A percentile compares a stretch with the other conserved stretches of the same genome.
These are phyloP conservation scores for Oryctolagus cuniculus DNA, from an alignment of 2,113 vertebrate genomes.

Conservation along the genomic window DNA sequence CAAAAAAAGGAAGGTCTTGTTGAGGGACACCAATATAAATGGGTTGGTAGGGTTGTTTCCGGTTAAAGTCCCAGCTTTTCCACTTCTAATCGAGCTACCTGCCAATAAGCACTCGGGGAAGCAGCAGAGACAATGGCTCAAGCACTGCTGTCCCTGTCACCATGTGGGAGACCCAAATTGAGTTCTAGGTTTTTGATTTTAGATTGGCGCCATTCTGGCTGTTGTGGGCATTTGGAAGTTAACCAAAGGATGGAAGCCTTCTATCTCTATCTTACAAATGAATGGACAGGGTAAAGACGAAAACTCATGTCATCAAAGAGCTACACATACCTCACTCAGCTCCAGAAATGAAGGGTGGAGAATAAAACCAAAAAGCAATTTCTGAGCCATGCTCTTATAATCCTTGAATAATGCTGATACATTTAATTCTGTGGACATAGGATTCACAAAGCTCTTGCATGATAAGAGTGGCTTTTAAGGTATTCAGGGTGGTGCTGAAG, in stretches of 20 bases:
- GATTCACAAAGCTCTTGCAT: neutral
- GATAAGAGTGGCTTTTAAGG: neutral
- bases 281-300: neutral
- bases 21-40: neutral
- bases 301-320: neutral
- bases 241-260: neutral
- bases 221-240: too few species aligned
- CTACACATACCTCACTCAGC: neutral
- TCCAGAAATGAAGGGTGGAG: neutral
- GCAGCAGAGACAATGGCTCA: too few species aligned
- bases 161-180: too few species aligned
- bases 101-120: too few species aligned
- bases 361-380: neutral
- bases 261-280: neutral
- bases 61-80: too few species aligned
- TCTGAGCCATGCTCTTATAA: too few species aligned
- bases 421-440: neutral
- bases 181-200: too few species aligned
- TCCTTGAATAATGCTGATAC: neutral
- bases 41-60: neutral
- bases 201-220: too few species aligned
- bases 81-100: too few species aligned
- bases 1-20: neutral
- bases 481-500: neutral
- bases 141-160: too few species aligned